These are phyloP conservation scores for Dysidea cf. avara DNA, from an alignment of 37 sponge, comb jelly and placozoan genomes.

Conservation along the genomic window DNA sequence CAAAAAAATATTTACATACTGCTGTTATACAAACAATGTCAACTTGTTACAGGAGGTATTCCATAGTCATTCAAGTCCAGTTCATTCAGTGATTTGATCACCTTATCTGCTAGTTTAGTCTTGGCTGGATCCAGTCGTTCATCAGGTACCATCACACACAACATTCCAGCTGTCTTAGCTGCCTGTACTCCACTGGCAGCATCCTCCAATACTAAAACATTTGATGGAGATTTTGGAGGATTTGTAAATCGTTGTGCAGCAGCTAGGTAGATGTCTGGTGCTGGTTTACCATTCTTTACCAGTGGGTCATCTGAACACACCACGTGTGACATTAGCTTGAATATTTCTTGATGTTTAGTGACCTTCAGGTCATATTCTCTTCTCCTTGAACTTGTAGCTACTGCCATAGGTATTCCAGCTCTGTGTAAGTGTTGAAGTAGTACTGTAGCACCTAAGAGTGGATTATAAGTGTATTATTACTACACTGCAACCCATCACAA, in stretches of 20 bases:
- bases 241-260: slow-evolving; percentile 64
- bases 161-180: slow-evolving; percentile 89
- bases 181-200: slow-evolving; percentile 92
- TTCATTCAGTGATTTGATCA: slow-evolving; percentile 69
- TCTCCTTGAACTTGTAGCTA: slow-evolving; percentile 82
- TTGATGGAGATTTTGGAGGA: slow-evolving; percentile 58
- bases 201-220: slow-evolving; percentile 96
- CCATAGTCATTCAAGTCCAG: slow-evolving; percentile 71
- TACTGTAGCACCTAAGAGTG: slow-evolving; percentile 66
- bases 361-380: slow-evolving; percentile 70
- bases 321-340: slow-evolving; percentile 59
- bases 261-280: slow-evolving; percentile 86
- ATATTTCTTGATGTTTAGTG: slow-evolving; percentile 51
- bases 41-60: slow-evolving; percentile 42
- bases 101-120: slow-evolving; percentile 63
- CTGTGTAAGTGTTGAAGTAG: slow-evolving; percentile 69
- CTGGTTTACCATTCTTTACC: slow-evolving; percentile 91
- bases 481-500: no score
- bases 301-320: slow-evolving; percentile 87
- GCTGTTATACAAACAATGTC: no score
- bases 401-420: slow-evolving; percentile 78
- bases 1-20: no score
- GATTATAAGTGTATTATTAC: no score
- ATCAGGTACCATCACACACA: slow-evolving; percentile 83
- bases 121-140: slow-evolving; percentile 56